phyloP scores from a whole-genome alignment of 1,140 invertebrate genomes.

The Reticulitermes speratus region DNA sequence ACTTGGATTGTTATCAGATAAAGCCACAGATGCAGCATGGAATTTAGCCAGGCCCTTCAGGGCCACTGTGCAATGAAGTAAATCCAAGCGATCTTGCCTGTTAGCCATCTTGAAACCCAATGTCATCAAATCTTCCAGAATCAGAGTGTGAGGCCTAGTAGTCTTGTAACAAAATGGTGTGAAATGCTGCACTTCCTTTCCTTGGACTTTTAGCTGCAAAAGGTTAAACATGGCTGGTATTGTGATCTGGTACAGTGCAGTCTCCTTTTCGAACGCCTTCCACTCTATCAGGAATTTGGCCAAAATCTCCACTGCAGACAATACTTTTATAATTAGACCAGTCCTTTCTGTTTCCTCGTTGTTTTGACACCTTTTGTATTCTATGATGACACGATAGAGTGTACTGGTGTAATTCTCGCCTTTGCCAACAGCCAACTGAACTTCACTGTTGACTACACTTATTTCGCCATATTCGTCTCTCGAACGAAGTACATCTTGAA shows the following conservation, averaged over 20 bases:
- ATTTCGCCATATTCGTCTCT: conserved; percentile 43
- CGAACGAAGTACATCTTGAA: conserved; percentile 45
- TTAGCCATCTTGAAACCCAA: conserved; percentile 67
- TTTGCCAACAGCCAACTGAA: conserved; percentile 46
- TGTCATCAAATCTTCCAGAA: conserved; percentile 60
- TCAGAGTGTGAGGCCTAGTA: conserved; percentile 44
- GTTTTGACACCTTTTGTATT: conserved; percentile 26
- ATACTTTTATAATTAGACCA: conserved; percentile 2
- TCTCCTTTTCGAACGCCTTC: background rate
- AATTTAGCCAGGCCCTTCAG: conserved; percentile 57
- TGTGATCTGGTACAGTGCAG: background rate
- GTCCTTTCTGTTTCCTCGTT: background rate
- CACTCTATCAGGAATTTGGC: background rate
- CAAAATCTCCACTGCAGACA: background rate
- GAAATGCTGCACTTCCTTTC: background rate
- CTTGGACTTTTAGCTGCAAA: background rate
- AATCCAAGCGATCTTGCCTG: conserved; percentile 59
- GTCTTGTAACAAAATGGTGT: conserved; percentile 29
- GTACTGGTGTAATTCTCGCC: conserved; percentile 54
- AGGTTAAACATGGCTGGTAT: background rate
- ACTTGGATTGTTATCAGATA: conserved; percentile 56
- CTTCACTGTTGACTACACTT: conserved; percentile 41
- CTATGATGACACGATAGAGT: conserved; percentile 45
- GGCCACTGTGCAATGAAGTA: conserved; percentile 51
- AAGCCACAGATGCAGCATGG: conserved; percentile 64